phyloP scores from a whole-genome alignment of 1,140 invertebrate species.

The Papilio aristodemus region DNA sequence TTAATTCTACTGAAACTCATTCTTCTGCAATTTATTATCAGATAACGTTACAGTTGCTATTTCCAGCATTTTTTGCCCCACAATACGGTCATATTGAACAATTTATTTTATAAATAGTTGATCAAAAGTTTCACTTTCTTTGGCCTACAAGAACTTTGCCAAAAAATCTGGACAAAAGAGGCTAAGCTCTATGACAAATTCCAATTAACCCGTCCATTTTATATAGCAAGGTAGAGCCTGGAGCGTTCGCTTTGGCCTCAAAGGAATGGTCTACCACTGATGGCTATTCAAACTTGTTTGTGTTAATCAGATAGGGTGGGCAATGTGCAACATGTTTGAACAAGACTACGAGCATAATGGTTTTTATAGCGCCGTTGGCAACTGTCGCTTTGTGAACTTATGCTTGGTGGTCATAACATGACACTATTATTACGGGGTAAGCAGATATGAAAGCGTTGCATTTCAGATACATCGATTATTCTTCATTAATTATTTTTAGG shows the following conservation, averaged over 20 bases:
- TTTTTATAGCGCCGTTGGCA: constrained; percentile 47
- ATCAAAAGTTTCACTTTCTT: no score
- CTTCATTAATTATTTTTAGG: no score
- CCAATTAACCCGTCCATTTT: constrained; percentile 59
- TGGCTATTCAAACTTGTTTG: constrained; percentile 55
- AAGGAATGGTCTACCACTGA: constrained; percentile 37
- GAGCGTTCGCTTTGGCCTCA: constrained; percentile 44
- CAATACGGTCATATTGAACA: no score
- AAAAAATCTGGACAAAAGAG: constrained; percentile 46
- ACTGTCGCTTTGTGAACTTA: constrained; percentile 44
- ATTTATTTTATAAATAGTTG: no score
- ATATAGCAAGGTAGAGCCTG: constrained; percentile 47
- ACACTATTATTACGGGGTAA: not conserved
- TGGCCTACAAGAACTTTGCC: not conserved
- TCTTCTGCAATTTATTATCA: no score
- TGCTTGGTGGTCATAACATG: constrained; percentile 17
- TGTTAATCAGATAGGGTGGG: constrained; percentile 62
- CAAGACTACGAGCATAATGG: constrained; percentile 37
- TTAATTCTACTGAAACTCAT: no score
- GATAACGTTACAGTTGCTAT: no score
- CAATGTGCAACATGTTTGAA: constrained; percentile 71
- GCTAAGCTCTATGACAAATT: constrained; percentile 51
- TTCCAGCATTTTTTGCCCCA: no score
- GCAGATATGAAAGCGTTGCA: no score
- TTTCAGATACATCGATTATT: no score